Conservation (phyloP, 1,140 invertebrate genomes). For the Sitophilus oryzae region DNA sequence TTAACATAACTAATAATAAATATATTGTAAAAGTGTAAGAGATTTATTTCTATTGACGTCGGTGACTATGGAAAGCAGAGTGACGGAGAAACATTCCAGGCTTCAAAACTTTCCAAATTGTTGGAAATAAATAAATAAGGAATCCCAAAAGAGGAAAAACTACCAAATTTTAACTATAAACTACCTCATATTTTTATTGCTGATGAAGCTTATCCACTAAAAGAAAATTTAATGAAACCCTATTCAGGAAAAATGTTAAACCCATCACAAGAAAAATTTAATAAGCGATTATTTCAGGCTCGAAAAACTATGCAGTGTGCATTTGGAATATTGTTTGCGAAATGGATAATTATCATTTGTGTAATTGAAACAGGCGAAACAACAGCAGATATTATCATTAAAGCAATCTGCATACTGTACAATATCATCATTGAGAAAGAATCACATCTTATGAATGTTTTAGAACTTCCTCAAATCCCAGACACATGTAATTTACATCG, state of each 20-base stretch:
- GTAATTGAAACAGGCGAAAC: slow-evolving; percentile 4
- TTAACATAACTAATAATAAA: too few species aligned
- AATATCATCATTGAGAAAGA: slow-evolving; percentile 11
- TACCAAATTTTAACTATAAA: slow-evolving; percentile 13
- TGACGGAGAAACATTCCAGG: slow-evolving; percentile 38
- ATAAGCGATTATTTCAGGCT: too few species aligned
- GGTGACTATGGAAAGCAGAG: slow-evolving; percentile 43
- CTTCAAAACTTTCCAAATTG: slow-evolving; percentile 9
- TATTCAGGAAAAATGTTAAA: too few species aligned
- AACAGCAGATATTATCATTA: slow-evolving; percentile 4
- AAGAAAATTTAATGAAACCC: too few species aligned
- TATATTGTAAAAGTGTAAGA: too few species aligned
- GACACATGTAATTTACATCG: too few species aligned
- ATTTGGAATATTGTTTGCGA: slow-evolving; percentile 9
- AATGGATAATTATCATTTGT: slow-evolving; percentile 8
- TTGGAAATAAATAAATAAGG: slow-evolving; percentile 3
- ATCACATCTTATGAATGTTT: too few species aligned
- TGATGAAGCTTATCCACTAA: slow-evolving; percentile 23
- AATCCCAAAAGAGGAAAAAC: slow-evolving; percentile 1
- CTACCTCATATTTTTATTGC: slow-evolving; percentile 23
- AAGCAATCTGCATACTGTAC: slow-evolving; percentile 5
- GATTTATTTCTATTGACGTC: slow-evolving; percentile 46
- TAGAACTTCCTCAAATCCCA: too few species aligned
- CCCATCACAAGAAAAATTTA: slow-evolving; percentile 4
- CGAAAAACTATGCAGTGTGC: not conserved